These are phyloP conservation scores for Babylonia areolata DNA, from an alignment of 1,140 invertebrate genomes.

Conservation along the genomic window DNA sequence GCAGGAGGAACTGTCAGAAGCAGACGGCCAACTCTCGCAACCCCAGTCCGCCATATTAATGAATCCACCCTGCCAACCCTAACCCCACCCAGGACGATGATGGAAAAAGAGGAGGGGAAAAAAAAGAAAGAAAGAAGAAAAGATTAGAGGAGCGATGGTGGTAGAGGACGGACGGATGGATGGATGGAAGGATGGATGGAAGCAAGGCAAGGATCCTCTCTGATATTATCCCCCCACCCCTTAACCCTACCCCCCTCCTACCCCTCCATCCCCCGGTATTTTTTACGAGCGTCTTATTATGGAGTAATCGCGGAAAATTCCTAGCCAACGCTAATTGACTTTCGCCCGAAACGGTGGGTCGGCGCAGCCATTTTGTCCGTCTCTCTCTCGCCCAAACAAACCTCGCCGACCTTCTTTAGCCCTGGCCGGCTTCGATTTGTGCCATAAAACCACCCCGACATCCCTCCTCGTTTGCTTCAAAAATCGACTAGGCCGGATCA, in stretches of 20 bases:
- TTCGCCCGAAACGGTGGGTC: slow-evolving; percentile 20
- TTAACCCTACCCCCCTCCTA: too few species aligned
- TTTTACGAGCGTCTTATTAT: slow-evolving; percentile 39
- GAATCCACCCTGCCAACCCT: too few species aligned
- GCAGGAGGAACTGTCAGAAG: too few species aligned
- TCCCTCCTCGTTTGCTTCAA: slow-evolving; percentile 35
- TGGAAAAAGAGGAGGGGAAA: too few species aligned
- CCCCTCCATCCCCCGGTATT: too few species aligned
- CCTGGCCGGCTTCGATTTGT: slow-evolving; percentile 20
- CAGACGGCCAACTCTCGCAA: too few species aligned
- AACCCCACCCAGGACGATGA: too few species aligned
- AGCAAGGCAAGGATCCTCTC: neutral
- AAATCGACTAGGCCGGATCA: slow-evolving; percentile 35
- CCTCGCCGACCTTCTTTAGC: slow-evolving; percentile 7
- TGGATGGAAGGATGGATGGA: neutral
- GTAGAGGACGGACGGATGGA: neutral
- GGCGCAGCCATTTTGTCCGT: slow-evolving; percentile 13
- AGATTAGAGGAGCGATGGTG: neutral
- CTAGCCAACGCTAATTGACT: slow-evolving; percentile 34
- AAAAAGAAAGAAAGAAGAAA: too few species aligned
- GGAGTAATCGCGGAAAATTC: slow-evolving; percentile 29
- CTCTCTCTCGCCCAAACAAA: slow-evolving; percentile 20
- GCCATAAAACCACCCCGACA: slow-evolving; percentile 35
- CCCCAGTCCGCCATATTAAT: too few species aligned
- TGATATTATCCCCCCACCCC: slow-evolving; percentile 26